Percentiles rank a stretch among this genome's conserved stretches.
These are phyloP conservation scores for Drosophila maculinotata DNA, from an alignment of 2,888 invertebrate species.

Conservation along the genomic window DNA sequence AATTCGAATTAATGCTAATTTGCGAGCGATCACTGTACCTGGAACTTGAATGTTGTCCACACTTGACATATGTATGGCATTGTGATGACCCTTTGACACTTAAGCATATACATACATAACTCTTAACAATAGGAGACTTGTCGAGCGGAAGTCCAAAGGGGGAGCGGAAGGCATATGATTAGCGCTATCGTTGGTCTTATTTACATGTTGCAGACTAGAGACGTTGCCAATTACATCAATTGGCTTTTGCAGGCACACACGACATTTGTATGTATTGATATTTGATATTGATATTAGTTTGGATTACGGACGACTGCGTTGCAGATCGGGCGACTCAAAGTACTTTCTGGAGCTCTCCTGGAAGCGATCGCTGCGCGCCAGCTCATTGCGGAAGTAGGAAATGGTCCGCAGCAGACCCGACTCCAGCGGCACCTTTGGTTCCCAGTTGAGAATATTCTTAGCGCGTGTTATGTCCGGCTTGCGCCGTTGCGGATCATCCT, in stretches of 20 bases:
- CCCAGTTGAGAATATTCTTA: slow-evolving; percentile 93
- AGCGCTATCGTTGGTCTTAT: slow-evolving; percentile 76
- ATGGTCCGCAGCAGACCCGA: slow-evolving; percentile 96
- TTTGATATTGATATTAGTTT: slow-evolving; percentile 1
- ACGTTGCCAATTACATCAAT: slow-evolving; percentile 61
- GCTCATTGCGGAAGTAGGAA: slow-evolving; percentile 96
- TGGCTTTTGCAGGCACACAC: slow-evolving; percentile 56
- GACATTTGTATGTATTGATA: slow-evolving; percentile 12
- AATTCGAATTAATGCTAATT: too few relatives aligned
- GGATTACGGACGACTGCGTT: slow-evolving; percentile 64
- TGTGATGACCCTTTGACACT: slow-evolving; percentile 3
- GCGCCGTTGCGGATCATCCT: slow-evolving; percentile 98
- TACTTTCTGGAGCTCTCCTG: slow-evolving; percentile 83
- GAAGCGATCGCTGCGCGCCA: slow-evolving; percentile 86
- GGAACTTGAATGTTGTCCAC: slow-evolving; percentile 1
- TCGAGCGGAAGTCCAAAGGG: neutral
- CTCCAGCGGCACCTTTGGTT: slow-evolving; percentile 94
- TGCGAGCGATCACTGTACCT: neutral
- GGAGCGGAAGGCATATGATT: slow-evolving; percentile 35
- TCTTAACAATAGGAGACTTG: slow-evolving; percentile 6
- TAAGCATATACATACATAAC: slow-evolving; percentile 5
- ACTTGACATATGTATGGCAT: slow-evolving; percentile 1
- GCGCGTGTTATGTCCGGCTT: slow-evolving; percentile 97
- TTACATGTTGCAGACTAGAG: slow-evolving; percentile 80
- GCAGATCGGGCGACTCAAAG: slow-evolving; percentile 81